Base-by-base conservation (phyloP, 2,888 invertebrate species). In the Branchipolynoe longqiensis region DNA sequence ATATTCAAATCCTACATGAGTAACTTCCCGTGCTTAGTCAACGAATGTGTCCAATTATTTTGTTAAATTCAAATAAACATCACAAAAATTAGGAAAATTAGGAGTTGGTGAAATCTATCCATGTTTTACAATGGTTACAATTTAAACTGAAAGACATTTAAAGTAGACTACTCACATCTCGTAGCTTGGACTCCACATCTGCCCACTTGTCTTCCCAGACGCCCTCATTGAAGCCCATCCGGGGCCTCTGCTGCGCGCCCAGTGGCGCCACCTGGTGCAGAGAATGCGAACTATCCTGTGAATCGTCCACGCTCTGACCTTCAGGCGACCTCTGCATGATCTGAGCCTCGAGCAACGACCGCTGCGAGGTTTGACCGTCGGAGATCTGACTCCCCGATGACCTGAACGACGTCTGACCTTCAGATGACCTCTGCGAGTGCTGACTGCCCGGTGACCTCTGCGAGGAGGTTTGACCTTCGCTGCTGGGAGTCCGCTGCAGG, bases 361-460 rank as follows among this genome's bases (percentile, higher is more conserved):
- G 8, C 18, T 48, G 48, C 8, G 48, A 48, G 18, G 18, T 8
- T 18, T 8, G 48, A 28, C 62, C 62, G 25, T 62, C 62, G 18
- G 62, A 62, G 14, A n/a, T 28, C 62, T 62, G 62, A 28, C 62
- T 62, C 12, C 31, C 62, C 28, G 31, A 62, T 28, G 62, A 62
- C 31, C 62, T 62, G 28, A 31, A 25, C 12, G 62, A 62, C 12
- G 62, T 62, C 62, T 28, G 62, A 18, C 62, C 62, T 62, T 62
- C 62, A 62, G 62, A 31, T 14, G 62, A 62, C 62, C 31, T 62
- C 62, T 62, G 62, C 62, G 62, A 62, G n/a, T n/a, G n/a, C 62
- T 62, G 62, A 28, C 62, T 62, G 14, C 31, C 62, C 28, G 31
- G 31, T 28, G 62, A 62, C 31, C 62, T 62, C 62, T 62, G 28